Evolutionary conservation across 2,113 vertebrate genomes (phyloP), one percentile per base, ranked within the genome.

Genomic region (Nibea coibor): DNA sequence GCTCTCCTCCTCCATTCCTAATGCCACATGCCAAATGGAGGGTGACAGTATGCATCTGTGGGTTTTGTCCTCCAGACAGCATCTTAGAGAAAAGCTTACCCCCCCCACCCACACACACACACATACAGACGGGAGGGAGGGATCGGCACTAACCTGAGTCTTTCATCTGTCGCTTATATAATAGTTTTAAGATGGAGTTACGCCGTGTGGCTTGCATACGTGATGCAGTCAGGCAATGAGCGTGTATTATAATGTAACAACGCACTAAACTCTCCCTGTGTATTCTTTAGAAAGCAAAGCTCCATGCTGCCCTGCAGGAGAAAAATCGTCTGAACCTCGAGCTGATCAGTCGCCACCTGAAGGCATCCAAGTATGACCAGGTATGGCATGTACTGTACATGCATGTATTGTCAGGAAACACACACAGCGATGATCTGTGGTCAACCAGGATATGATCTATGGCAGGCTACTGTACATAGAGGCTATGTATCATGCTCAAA

Each of bases 361-460:
- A 83, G 88, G 92, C 92, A 7, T 80, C 87, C 83, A 94, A 93
- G n/a, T 93, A 92, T 87, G 92, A 95, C 72, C 94, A 97, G 97
- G 97, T 97, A 95, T 86, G 70, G 5, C 28, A 24, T 24, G 7
- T 19, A 11, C 48, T 24, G 7, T 19, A 9, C 48, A 59, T 26
- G 63, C 20, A 64, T 42, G 17, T 16, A 63, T 53, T 22, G 20
- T 57, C 75, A 50, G 50, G 42, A 70, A 58, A 80, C 72, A 69
- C 42, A 68, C 50, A 26, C 31, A 65, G 9, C 19, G 19, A 62
- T 31, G 67, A 84, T 89, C 35, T 81, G 17, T 72, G 51, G 11
- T 56, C 35, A 48, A 75, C 43, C 39, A 63, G 50, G n/a, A 16
- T 9, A 16, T 67, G 31, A 45, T 78, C 19, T 48, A 31, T 65